Evolutionary conservation across 2,797 vertebrate species (phyloP), one percentile per base, ranked within the genome.

Genomic region (Setipinna tenuifilis): DNA sequence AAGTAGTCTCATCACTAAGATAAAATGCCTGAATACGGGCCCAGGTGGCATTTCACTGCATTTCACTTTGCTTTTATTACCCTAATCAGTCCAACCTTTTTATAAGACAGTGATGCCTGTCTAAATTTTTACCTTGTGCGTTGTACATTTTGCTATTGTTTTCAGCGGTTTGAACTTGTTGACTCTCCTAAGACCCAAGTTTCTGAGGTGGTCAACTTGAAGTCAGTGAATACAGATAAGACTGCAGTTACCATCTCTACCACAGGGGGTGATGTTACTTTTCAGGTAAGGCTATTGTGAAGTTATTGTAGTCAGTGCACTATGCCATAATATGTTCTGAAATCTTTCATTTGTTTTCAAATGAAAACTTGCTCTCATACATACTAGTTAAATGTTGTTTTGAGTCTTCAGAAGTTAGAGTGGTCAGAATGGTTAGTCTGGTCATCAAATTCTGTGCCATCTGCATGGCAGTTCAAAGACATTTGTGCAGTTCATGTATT

Each of bases 131-230:
- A 41, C 35, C 2, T 41, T 41, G 35, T 5, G 35, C 35, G 9
- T 54, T 9, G 7, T 54, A 54, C 12, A 54, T 54, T 54, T 9
- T 54, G 9, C 50, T 19, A 65, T 35, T 21, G 5, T 58, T 17
- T 62, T 41, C 23, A 99, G 98, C 95, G 96, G 81, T 99, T 99
- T 94, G 97, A 98, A 89, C 95, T 99, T 83, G 81, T 95, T 54
- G 96, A 97, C 31, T 21, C 71, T 21, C 35, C 31, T 44, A 35
- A 78, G 31, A 41, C 31, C 35, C 35, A 41, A 44, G 17, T 78
- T 78, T 44, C 71, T 61, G 90, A 89, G 85, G 89, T 99, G 84
- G 23, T 91, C 31, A 93, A 89, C 57, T 94, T 98, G 83, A 94
- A 95, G 84, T 88, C 57, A 25, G 81, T 85, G 0, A 83, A 0